phyloP scores from a whole-genome alignment of 2,888 invertebrate species.

The Drosophila antonietae region DNA sequence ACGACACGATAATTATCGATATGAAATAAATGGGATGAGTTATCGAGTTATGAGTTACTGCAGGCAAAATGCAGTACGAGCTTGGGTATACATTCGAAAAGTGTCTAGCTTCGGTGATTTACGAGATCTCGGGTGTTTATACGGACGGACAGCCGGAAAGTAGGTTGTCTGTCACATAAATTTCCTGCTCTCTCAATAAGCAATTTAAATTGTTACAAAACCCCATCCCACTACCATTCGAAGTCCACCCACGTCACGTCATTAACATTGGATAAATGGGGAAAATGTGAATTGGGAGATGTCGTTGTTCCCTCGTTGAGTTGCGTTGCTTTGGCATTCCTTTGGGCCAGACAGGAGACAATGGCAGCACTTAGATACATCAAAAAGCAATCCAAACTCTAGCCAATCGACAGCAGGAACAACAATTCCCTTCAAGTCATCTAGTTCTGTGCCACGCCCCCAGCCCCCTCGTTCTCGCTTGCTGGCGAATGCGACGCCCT shows the following conservation, averaged over 20 bases:
- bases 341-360: conserved; percentile 63
- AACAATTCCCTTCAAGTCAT: conserved; percentile 26
- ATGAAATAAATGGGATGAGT: too few relatives aligned
- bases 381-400: conserved; percentile 65
- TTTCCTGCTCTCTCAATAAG: conserved; percentile 7
- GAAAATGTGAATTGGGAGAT: conserved; percentile 13
- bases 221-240: neutral
- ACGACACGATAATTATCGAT: too few relatives aligned
- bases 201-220: conserved; percentile 26
- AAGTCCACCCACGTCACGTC: conserved; percentile 6
- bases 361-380: conserved; percentile 72
- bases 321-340: conserved; percentile 28
- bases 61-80: too few relatives aligned
- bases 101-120: too few relatives aligned
- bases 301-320: neutral
- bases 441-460: conserved; percentile 29
- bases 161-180: conserved; percentile 2
- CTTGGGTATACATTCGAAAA: too few relatives aligned
- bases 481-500: conserved; percentile 55
- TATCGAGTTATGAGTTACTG: too few relatives aligned
- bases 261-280: conserved; percentile 31
- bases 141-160: conserved; percentile 12
- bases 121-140: too few relatives aligned
- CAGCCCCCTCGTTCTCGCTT: conserved; percentile 26
- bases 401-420: too few relatives aligned